Conservation (phyloP, 2,797 vertebrate species). For the Spatula clypeata region DNA sequence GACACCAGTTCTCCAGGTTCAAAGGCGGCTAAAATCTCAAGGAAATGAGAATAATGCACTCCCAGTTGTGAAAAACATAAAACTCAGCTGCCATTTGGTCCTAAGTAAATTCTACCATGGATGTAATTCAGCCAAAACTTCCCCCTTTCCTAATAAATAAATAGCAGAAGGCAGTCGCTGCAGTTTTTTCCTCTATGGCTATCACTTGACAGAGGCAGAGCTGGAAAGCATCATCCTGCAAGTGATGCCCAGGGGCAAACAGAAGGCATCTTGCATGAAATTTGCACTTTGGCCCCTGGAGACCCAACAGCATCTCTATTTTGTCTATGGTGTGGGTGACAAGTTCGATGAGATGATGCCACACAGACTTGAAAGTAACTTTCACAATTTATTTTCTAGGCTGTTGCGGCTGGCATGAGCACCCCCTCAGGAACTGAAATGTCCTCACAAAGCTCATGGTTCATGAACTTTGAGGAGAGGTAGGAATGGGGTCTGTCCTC, state of each 20-base stretch:
- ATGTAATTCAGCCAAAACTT: not conserved
- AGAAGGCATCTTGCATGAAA: not conserved
- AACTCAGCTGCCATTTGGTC: not conserved
- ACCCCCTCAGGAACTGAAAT: not conserved
- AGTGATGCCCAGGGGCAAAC: not conserved
- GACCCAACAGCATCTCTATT: not conserved
- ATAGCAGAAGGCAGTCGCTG: not conserved
- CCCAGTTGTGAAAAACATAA: not conserved
- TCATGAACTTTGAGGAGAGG: not conserved
- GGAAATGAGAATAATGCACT: rapidly evolving
- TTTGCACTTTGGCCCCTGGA: not conserved
- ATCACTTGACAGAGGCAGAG: not conserved
- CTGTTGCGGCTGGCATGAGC: not conserved
- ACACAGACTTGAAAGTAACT: not conserved
- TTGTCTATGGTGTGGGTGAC: not conserved
- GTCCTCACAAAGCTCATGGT: not conserved
- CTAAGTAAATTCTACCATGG: not conserved
- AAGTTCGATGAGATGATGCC: not conserved
- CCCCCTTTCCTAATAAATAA: not conserved
- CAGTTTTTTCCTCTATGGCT: not conserved
- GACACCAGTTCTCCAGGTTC: not conserved
- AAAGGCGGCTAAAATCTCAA: not conserved
- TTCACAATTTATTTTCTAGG: not conserved
- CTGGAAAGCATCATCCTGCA: not conserved
- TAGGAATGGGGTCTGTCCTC: not conserved